Evolutionary conservation across 1,140 invertebrate species (phyloP), one percentile per base, ranked within the genome.

Genomic region (Neomicropteryx cornuta): DNA sequence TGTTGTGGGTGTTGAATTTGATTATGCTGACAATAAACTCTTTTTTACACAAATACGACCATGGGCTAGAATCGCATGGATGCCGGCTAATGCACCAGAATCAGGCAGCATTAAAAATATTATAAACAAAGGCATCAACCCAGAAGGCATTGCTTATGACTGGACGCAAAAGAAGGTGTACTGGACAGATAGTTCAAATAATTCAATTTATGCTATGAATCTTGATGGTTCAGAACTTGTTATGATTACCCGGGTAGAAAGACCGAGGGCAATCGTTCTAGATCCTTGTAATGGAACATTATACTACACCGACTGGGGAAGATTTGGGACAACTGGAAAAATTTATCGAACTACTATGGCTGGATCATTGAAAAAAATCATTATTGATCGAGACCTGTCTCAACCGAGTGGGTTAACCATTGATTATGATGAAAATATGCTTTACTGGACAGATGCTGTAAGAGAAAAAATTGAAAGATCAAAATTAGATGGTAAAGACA

Each of bases 371-470:
- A 92, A 93, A 51, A 79, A 77, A 38, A 82, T 87, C 0, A 87
- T 99, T 13, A 81, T 98, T 0, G 83, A 88, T 20, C 83, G 81
- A 49, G 87, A 96, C 44, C 62, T 99, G 1, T 90, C 91, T 0
- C 92, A 97, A 60, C 94, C 95, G 0, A 95, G 91, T 52, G 95
- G 95, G 17, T 65, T 99, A 16, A 87, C 93, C 0, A 88, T 98
- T 21, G 96, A 99, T 67, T 97, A 92, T 53, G 90, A 96, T 18
- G 92, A 97, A 17, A 73, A 81, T 14, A 92, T 89, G 72, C 62
- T 99, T 0, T 99, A 98, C 53, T 99, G 95, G 94, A 96, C 94
- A 0, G 96, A 99, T 63, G 93, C 94, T 1, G 87, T 95, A 0
- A 68, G 89, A 21, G 93, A 99, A 56, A 97, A 97, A 60, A 98